Percentiles rank a stretch among this genome's conserved stretches.
Evolutionary conservation across 92 coral and sea anemone genomes (phyloP).

Genomic region (Paragorgia papillata): DNA sequence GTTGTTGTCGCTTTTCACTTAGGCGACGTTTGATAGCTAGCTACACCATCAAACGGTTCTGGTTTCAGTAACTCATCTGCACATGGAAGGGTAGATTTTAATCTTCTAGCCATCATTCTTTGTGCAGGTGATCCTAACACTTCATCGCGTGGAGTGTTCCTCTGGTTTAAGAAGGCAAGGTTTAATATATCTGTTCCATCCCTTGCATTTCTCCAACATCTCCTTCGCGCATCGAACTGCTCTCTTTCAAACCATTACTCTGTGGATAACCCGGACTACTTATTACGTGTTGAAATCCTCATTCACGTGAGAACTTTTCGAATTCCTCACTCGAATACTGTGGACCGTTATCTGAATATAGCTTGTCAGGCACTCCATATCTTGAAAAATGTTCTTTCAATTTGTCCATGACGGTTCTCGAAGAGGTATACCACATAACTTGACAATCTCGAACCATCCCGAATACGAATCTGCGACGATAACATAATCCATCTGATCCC

Average conservation of each 20-base stretch:
- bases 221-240: conserved; percentile 51
- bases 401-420: conserved; percentile 45
- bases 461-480: conserved; percentile 38
- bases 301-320: conserved; percentile 44
- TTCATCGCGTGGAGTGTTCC: conserved; percentile 44
- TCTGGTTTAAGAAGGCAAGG: conserved; percentile 42
- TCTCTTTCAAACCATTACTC: conserved; percentile 56
- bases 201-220: conserved; percentile 47
- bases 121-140: conserved; percentile 51
- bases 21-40: conserved; percentile 2
- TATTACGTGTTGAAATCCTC: conserved; percentile 47
- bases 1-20: conserved; percentile 26
- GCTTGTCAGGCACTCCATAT: conserved; percentile 42
- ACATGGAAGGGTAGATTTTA: conserved; percentile 34
- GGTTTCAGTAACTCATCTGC: conserved; percentile 32
- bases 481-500: conserved; percentile 34
- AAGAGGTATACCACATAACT: conserved; percentile 21
- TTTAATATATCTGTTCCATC: conserved; percentile 44
- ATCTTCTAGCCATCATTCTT: conserved; percentile 49
- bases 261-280: conserved; percentile 50
- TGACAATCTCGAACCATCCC: conserved; percentile 42
- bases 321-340: conserved; percentile 55
- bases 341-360: conserved; percentile 55
- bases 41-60: background rate
- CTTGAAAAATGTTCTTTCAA: conserved; percentile 43